These are phyloP conservation scores for Myiozetetes cayanensis DNA, from an alignment of 2,113 vertebrate genomes.

Conservation along the genomic window DNA sequence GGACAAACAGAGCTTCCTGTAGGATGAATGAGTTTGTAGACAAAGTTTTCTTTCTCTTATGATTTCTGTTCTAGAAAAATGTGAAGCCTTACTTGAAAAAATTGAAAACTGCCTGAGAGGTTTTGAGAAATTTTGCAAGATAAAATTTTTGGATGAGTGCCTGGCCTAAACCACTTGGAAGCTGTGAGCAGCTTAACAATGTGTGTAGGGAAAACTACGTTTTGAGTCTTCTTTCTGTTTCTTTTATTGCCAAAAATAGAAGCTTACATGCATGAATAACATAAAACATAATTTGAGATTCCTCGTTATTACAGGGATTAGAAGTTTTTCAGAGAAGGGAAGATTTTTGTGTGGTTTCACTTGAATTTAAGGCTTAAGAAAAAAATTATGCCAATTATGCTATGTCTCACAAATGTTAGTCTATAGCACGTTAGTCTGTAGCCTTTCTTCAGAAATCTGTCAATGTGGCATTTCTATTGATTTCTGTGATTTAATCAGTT, in stretches of 20 bases:
- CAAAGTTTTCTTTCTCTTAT: background rate
- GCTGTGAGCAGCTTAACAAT: background rate
- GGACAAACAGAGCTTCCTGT: background rate
- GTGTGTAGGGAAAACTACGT: background rate
- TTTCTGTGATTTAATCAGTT: background rate
- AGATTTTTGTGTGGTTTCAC: background rate
- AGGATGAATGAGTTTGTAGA: background rate
- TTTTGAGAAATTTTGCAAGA: background rate
- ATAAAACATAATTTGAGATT: background rate
- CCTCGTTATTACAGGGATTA: background rate
- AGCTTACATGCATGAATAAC: background rate
- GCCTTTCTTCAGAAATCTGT: background rate
- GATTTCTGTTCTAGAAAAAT: background rate
- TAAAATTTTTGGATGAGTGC: background rate
- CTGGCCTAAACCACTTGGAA: background rate
- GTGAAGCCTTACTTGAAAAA: background rate
- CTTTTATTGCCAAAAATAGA: background rate
- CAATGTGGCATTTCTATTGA: background rate
- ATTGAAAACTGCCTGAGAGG: background rate
- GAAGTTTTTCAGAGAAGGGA: background rate
- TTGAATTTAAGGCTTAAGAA: background rate
- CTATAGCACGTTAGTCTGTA: background rate
- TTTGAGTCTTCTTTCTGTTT: background rate
- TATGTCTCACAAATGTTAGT: background rate
- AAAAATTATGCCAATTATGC: background rate